Percentiles rank a stretch among this genome's conserved stretches.
phyloP scores from a whole-genome alignment of 2,888 invertebrate genomes.

The Drosophila infuscata region DNA sequence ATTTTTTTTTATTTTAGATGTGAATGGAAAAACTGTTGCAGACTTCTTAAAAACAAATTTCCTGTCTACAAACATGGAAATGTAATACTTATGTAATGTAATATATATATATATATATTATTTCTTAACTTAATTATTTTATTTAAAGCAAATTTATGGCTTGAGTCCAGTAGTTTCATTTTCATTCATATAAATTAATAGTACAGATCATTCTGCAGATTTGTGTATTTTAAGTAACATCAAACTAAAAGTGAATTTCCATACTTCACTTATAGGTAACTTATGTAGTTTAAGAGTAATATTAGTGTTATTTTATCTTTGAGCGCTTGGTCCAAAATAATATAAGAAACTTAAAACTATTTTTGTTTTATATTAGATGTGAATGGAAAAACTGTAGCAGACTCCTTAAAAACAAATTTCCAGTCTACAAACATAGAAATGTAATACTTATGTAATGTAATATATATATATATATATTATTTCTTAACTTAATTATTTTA shows the following conservation, averaged over 20 bases:
- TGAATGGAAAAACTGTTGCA: not conserved
- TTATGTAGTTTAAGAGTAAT: not conserved
- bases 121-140: not conserved
- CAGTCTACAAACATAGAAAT: not conserved
- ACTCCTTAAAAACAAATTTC: not conserved
- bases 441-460: not conserved
- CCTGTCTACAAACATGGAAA: not conserved
- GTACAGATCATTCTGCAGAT: not conserved
- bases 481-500: not conserved
- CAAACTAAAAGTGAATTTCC: constrained; percentile 20
- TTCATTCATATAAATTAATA: not conserved
- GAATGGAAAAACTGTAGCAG: not conserved
- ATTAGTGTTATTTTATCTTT: not conserved
- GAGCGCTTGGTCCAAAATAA: too few relatives aligned
- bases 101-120: not conserved
- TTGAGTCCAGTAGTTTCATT: not conserved
- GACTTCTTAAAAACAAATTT: not conserved
- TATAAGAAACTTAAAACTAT: not conserved
- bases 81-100: not conserved
- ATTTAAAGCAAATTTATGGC: constrained; percentile 15
- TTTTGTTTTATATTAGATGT: not conserved
- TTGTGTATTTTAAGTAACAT: not conserved
- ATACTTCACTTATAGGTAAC: not conserved
- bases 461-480: not conserved
- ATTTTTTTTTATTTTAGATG: not conserved